Evolutionary conservation across 2,888 invertebrate species (phyloP), one percentile per base, ranked within the genome.

Genomic region (Drosophila fulvimacula): DNA sequence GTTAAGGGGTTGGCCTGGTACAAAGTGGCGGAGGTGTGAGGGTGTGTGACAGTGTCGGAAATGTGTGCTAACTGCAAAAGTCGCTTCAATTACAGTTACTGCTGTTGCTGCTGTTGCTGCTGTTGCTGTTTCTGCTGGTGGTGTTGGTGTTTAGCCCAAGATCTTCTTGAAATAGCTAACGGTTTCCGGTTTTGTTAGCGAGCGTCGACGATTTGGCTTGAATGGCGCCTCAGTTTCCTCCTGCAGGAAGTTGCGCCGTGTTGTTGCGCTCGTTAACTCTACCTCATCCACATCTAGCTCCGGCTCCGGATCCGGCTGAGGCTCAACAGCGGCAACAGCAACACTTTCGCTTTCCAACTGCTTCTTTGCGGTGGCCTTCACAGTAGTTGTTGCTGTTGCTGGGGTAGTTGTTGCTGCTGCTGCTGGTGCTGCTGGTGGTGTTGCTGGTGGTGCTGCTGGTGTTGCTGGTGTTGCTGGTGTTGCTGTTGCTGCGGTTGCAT

Each of bases 141-240:
- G n/a, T n/a, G n/a, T n/a, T 46, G 24, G 11, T 42, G 44, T 63
- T 90, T 93, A 93, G 82, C 93, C 93, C 78, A 93, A 87, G 80
- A 93, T 92, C 82, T 92, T 93, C 82, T 93, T 92, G 79, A 92
- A 91, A 81, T 92, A 92, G 88, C 92, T 92, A 71, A 89, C 89
- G 63, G 91, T 90, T 80, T 92, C 92, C 80, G 92, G 92, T 73
- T 93, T 92, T 70, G 91, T 92, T 58, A 93, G 90, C 63, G 90
- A 89, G 69, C 93, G 92, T 81, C 91, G 89, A 76, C 93, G 92
- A 84, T 93, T 93, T 51, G 92, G 93, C 73, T 92, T 92, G 69
- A 91, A 92, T 62, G 91, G 92, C 69, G 92, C 88, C 83, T 89
- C 92, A 68, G 92, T 92, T 76, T 92, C 91, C 76, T 89, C 89